These are phyloP conservation scores for Callaeas wilsoni DNA, from an alignment of 2,113 vertebrate genomes.

Conservation along the genomic window DNA sequence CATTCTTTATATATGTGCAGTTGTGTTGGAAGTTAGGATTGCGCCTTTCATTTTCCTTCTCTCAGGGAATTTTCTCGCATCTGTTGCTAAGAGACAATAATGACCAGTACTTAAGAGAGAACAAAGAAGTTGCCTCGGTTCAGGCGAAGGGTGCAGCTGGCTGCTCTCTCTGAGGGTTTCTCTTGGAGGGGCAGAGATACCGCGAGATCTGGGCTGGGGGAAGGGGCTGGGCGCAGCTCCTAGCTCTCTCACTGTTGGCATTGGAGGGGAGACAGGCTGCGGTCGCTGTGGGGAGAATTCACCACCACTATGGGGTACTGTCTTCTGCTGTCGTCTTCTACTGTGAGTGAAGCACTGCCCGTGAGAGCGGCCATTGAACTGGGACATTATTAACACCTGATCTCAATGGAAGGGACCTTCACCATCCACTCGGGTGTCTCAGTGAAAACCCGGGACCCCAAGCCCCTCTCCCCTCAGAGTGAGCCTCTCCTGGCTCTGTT, in stretches of 20 bases:
- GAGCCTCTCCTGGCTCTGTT: background rate
- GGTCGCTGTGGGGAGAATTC: fast-evolving
- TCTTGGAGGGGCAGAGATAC: background rate
- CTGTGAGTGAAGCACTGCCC: background rate
- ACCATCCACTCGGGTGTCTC: fast-evolving
- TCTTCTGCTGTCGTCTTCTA: background rate
- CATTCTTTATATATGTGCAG: background rate
- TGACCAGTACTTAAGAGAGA: background rate
- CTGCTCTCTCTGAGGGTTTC: background rate
- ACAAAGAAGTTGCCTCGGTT: background rate
- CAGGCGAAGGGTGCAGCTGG: background rate
- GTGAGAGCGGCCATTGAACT: background rate
- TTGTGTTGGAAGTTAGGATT: background rate
- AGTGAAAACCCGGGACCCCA: fast-evolving
- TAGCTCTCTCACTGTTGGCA: background rate
- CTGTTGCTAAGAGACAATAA: background rate
- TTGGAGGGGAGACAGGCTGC: background rate
- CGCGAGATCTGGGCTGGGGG: background rate
- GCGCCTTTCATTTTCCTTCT: background rate
- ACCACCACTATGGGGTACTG: fast-evolving
- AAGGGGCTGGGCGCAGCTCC: fast-evolving
- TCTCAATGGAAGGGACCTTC: background rate
- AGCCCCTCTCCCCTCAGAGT: background rate
- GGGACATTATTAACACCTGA: background rate
- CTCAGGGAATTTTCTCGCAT: background rate